Evolutionary conservation across 2,888 invertebrate genomes (phyloP).

Genomic region (Gibbula magus): DNA sequence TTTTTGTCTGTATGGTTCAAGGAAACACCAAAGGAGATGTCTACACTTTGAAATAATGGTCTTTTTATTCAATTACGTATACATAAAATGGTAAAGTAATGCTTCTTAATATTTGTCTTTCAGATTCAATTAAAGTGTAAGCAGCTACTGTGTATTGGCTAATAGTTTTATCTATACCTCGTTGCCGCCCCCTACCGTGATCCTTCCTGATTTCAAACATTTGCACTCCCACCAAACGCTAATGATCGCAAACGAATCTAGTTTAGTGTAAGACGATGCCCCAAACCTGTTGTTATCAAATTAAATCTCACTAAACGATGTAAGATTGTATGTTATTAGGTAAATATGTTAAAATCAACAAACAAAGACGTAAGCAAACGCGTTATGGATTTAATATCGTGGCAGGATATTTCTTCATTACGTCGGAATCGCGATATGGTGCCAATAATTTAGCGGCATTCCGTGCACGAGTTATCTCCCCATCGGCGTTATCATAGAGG

Average conservation of each 20-base stretch:
- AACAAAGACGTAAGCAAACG: slow-evolving; percentile 13
- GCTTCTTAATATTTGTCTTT: too few relatives aligned
- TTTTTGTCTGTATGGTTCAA: too few relatives aligned
- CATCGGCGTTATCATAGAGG: slow-evolving; percentile 4
- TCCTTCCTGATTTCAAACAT: neutral
- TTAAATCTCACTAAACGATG: neutral
- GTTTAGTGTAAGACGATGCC: neutral
- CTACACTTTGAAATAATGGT: too few relatives aligned
- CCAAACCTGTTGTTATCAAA: neutral
- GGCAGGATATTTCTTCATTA: slow-evolving; percentile 11
- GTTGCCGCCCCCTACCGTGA: neutral
- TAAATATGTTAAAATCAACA: slow-evolving; percentile 1
- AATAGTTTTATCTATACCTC: neutral
- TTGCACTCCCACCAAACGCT: neutral
- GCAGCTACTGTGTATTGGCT: too few relatives aligned
- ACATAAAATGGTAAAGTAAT: too few relatives aligned
- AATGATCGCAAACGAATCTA: neutral
- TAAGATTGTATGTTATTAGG: neutral
- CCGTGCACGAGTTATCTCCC: neutral
- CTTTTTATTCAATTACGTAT: too few relatives aligned
- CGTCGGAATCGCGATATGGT: slow-evolving; percentile 8
- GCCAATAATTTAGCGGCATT: slow-evolving; percentile 4
- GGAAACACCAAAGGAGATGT: too few relatives aligned
- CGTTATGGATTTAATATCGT: slow-evolving; percentile 3
- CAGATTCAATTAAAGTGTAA: too few relatives aligned